These are phyloP conservation scores for Lynx canadensis DNA, from an alignment of 2,113 vertebrate species.

Conservation along the genomic window DNA sequence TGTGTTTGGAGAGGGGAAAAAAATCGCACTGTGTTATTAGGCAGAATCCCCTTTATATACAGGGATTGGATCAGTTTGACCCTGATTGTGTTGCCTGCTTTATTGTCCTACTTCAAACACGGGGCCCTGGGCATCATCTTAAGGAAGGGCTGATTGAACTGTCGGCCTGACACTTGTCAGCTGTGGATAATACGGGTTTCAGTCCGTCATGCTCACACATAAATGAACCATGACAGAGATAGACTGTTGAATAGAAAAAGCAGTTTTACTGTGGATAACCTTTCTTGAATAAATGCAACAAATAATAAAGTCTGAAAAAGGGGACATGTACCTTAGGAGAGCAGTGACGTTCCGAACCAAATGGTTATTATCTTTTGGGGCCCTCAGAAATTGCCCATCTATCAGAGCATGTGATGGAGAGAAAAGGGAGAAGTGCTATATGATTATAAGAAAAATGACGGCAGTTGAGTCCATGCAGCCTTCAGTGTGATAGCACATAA, in stretches of 20 bases:
- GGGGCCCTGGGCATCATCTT: constrained; percentile 81
- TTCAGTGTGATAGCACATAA: constrained; percentile 34
- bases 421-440: constrained; percentile 17
- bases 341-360: constrained; percentile 55
- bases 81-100: constrained; percentile 81
- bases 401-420: constrained; percentile 44
- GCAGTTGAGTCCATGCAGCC: background rate
- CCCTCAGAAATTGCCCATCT: constrained; percentile 64
- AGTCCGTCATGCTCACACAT: constrained; percentile 84
- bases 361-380: constrained; percentile 74
- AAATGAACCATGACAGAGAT: constrained; percentile 85
- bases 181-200: constrained; percentile 83
- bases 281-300: constrained; percentile 81
- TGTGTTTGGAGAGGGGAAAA: constrained; percentile 80
- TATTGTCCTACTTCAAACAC: constrained; percentile 85
- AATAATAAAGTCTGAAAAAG: constrained; percentile 78
- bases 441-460: constrained; percentile 66
- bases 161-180: constrained; percentile 84
- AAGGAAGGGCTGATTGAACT: constrained; percentile 84
- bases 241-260: constrained; percentile 83
- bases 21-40: constrained; percentile 74
- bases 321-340: constrained; percentile 61
- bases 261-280: constrained; percentile 79
- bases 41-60: constrained; percentile 82
- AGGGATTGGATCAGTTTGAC: constrained; percentile 84